Percentiles rank a stretch among this genome's conserved stretches.
Evolutionary conservation across 2,888 invertebrate genomes (phyloP).

Genomic region (Aleiodes leptofemur): DNA sequence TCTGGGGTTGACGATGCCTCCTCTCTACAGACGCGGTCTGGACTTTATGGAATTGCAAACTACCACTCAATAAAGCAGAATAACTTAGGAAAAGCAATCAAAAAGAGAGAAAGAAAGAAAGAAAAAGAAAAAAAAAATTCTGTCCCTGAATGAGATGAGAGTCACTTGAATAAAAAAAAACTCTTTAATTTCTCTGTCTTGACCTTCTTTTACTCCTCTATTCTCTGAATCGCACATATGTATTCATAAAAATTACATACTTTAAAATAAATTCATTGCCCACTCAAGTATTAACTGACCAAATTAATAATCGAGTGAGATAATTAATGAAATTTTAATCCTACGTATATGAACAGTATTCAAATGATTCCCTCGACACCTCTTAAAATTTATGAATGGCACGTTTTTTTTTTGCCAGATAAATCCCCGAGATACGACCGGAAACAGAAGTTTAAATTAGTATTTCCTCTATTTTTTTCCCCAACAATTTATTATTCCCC

Average conservation of each 20-base stretch:
- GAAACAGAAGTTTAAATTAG: too few relatives aligned
- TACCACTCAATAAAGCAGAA: slow-evolving; percentile 21
- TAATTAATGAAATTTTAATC: neutral
- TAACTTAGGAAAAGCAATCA: slow-evolving; percentile 14
- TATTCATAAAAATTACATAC: slow-evolving; percentile 15
- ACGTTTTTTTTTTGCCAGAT: neutral
- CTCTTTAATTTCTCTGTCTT: neutral
- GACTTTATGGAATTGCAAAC: slow-evolving; percentile 44
- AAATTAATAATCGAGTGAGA: neutral
- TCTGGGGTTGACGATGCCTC: slow-evolving; percentile 44
- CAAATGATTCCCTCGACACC: slow-evolving; percentile 3
- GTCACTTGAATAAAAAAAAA: neutral
- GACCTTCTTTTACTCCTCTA: too few relatives aligned
- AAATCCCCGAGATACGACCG: too few relatives aligned
- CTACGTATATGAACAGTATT: neutral
- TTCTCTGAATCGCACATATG: neutral
- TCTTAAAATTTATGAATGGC: slow-evolving; percentile 4
- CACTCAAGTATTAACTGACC: neutral
- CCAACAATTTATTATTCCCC: too few relatives aligned
- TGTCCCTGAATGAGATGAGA: too few relatives aligned
- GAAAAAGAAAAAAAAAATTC: neutral
- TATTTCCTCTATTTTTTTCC: too few relatives aligned
- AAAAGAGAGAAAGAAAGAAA: too few relatives aligned
- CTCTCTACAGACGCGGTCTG: slow-evolving; percentile 28
- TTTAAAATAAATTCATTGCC: slow-evolving; percentile 4